Conservation (phyloP, 2,888 invertebrate species). For the Chelonus formosanus region DNA sequence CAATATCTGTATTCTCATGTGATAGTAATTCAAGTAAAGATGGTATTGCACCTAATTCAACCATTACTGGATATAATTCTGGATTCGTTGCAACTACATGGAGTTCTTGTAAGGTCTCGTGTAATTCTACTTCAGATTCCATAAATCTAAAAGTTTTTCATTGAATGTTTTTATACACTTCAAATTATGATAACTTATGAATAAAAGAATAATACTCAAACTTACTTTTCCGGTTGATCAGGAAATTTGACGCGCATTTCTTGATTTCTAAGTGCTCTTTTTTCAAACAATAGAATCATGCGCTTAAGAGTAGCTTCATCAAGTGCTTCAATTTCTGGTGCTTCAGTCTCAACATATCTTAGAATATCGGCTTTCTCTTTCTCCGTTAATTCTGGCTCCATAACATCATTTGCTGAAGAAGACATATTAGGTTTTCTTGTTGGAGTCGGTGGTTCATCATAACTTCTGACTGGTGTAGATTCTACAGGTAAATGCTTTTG, state of each 20-base stretch:
- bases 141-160: conserved; percentile 76
- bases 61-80: conserved; percentile 90
- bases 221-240: conserved; percentile 88
- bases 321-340: conserved; percentile 82
- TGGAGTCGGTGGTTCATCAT: conserved; percentile 53
- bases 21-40: conserved; percentile 91
- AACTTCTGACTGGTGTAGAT: conserved; percentile 37
- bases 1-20: conserved; percentile 96
- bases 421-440: conserved; percentile 63
- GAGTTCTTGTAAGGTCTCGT: conserved; percentile 87
- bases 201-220: neutral
- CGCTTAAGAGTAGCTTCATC: conserved; percentile 90
- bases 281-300: conserved; percentile 92
- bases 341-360: conserved; percentile 84
- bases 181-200: conserved; percentile 7
- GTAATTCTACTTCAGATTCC: conserved; percentile 95
- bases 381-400: conserved; percentile 73
- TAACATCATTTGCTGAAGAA: conserved; percentile 68
- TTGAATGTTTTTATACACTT: conserved; percentile 1
- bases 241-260: conserved; percentile 99
- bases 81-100: conserved; percentile 95
- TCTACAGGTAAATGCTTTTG: conserved; percentile 47
- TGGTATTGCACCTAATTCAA: conserved; percentile 88
- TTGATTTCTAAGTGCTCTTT: conserved; percentile 90
- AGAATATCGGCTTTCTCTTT: conserved; percentile 83